These are phyloP conservation scores for Cyclophora albipunctata DNA, from an alignment of 2,888 invertebrate species.

Conservation along the genomic window DNA sequence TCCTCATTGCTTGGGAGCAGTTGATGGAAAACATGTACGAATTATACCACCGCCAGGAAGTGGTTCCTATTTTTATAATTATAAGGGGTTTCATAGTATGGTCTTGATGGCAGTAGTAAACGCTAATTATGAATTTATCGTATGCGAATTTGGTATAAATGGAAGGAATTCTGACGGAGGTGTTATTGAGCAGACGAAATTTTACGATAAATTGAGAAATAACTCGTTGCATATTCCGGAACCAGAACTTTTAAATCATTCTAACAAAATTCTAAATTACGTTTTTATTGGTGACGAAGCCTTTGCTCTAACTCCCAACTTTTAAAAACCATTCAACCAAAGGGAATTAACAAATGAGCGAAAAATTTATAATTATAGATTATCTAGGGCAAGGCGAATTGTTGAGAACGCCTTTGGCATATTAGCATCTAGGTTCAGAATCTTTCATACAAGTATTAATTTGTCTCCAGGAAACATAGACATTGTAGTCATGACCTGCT, in stretches of 20 bases:
- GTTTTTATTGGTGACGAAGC: background rate
- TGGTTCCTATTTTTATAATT: conserved; percentile 9
- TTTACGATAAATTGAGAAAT: background rate
- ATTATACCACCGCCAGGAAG: conserved; percentile 2
- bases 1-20: background rate
- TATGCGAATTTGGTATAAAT: conserved; percentile 24
- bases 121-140: conserved; percentile 9
- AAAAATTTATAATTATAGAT: too few species aligned
- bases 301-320: background rate
- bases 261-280: background rate
- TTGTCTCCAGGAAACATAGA: too few species aligned
- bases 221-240: background rate
- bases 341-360: too few species aligned
- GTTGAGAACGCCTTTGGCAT: too few species aligned
- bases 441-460: too few species aligned
- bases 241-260: background rate
- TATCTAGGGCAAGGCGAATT: too few species aligned
- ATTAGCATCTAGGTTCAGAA: too few species aligned
- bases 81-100: conserved; percentile 8
- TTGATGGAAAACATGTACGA: conserved; percentile 3
- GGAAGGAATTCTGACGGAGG: conserved; percentile 14
- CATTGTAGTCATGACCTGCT: too few species aligned
- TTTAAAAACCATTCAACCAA: too few species aligned
- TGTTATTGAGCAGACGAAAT: background rate
- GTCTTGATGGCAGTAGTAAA: conserved; percentile 12